Conservation (phyloP, 2,113 vertebrate genomes). For the Pleuronectes platessa region DNA sequence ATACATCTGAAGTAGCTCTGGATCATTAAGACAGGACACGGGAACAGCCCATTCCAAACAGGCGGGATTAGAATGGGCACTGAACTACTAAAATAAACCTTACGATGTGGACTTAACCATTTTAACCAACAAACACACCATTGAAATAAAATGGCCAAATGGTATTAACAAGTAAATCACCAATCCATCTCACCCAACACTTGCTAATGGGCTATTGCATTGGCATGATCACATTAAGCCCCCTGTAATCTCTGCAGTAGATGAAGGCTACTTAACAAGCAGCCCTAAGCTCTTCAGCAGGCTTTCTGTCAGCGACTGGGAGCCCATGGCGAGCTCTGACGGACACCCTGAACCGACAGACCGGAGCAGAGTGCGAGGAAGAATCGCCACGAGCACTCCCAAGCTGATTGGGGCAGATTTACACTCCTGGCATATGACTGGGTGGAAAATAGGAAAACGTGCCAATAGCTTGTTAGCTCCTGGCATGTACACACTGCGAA, state of each 20-base stretch:
- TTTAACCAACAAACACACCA: constrained; percentile 3
- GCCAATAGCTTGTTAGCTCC: constrained; percentile 75
- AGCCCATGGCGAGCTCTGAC: constrained; percentile 54
- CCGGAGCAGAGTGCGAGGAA: constrained; percentile 42
- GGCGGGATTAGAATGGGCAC: too few species aligned
- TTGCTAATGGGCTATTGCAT: constrained; percentile 46
- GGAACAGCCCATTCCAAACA: too few species aligned
- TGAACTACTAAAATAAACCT: neutral
- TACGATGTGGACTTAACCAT: neutral
- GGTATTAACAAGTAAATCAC: constrained; percentile 38
- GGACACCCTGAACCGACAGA: constrained; percentile 59
- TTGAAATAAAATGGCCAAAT: constrained; percentile 2
- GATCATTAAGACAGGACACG: neutral
- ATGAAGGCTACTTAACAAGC: constrained; percentile 76
- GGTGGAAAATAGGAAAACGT: constrained; percentile 65
- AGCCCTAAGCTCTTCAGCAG: constrained; percentile 76
- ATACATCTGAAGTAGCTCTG: neutral
- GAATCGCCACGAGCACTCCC: constrained; percentile 60
- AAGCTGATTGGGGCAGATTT: constrained; percentile 75
- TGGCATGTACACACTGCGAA: constrained; percentile 63
- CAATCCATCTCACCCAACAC: constrained; percentile 54
- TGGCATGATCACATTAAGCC: constrained; percentile 66
- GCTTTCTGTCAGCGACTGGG: constrained; percentile 65
- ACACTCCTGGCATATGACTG: constrained; percentile 72
- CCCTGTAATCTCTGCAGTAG: constrained; percentile 74